phyloP scores from a whole-genome alignment of 2,888 invertebrate species.

The Sinohyriopsis cumingii region DNA sequence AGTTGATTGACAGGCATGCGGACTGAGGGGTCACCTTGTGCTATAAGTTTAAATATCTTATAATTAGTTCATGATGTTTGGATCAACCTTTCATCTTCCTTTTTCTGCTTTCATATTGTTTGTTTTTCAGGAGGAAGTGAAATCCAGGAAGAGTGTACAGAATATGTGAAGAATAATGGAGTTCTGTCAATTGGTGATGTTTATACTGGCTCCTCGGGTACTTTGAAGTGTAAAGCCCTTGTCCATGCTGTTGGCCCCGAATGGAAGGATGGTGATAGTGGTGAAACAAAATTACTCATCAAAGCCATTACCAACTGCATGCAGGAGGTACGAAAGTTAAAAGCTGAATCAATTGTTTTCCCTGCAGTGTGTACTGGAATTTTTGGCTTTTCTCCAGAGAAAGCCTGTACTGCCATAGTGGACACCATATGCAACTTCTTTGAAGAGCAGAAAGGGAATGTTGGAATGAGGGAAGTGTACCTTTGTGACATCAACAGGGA shows the following conservation, averaged over 20 bases:
- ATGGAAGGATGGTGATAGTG: constrained; percentile 35
- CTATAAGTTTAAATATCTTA: too few relatives aligned
- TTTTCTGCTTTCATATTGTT: too few relatives aligned
- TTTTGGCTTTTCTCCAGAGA: constrained; percentile 23
- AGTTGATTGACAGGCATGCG: too few relatives aligned
- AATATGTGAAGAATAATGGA: constrained; percentile 23
- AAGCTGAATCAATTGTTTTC: constrained; percentile 41
- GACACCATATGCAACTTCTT: constrained; percentile 27
- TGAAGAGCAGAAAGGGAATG: constrained; percentile 10
- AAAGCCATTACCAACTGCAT: constrained; percentile 27
- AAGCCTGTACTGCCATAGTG: constrained; percentile 27
- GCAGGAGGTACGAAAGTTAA: constrained; percentile 14
- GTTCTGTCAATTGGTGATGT: constrained; percentile 30
- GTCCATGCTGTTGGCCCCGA: constrained; percentile 41
- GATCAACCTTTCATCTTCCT: too few relatives aligned
- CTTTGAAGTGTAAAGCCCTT: constrained; percentile 27
- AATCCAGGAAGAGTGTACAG: constrained; percentile 48
- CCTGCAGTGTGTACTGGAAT: constrained; percentile 56
- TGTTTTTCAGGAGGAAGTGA: constrained; percentile 36
- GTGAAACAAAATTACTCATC: constrained; percentile 24
- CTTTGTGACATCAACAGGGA: constrained; percentile 36
- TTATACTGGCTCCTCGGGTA: constrained; percentile 26
- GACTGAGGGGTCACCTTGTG: too few relatives aligned
- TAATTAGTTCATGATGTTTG: too few relatives aligned
- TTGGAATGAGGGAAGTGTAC: constrained; percentile 22